phyloP scores from a whole-genome alignment of 2,888 invertebrate genomes.

The Anorthoa munda region DNA sequence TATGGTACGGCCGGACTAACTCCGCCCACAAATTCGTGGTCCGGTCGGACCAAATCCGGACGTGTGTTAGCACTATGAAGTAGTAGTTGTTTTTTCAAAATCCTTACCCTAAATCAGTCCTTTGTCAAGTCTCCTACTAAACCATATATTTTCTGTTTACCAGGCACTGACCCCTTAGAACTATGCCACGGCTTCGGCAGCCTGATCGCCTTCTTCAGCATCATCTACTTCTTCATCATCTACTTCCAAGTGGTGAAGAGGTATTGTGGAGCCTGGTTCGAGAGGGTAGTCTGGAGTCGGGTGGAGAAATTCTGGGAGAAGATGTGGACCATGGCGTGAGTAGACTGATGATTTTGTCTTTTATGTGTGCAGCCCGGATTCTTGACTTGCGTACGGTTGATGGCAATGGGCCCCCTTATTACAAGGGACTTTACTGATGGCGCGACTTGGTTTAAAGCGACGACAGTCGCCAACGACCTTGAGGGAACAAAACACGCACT shows the following conservation, averaged over 20 bases:
- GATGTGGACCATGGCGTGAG: conserved; percentile 81
- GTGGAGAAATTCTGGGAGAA: conserved; percentile 63
- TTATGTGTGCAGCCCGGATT: too few species aligned
- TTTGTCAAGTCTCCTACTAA: neutral
- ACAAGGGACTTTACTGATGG: too few species aligned
- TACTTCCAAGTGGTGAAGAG: conserved; percentile 93
- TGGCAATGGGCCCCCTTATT: too few species aligned
- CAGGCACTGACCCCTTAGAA: conserved; percentile 78
- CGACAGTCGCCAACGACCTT: too few species aligned
- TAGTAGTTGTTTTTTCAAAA: too few species aligned
- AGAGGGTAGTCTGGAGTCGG: conserved; percentile 78
- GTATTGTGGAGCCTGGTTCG: conserved; percentile 85
- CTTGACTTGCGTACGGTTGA: too few species aligned
- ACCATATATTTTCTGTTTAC: neutral
- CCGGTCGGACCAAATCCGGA: too few species aligned
- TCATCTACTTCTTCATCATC: conserved; percentile 91
- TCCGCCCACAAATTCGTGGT: too few species aligned
- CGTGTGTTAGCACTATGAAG: too few species aligned
- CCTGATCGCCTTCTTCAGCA: conserved; percentile 91
- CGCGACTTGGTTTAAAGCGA: too few species aligned
- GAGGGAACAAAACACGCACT: too few species aligned
- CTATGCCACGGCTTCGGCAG: conserved; percentile 94
- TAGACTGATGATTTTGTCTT: conserved; percentile 18
- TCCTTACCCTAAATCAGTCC: neutral
- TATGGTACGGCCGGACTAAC: too few species aligned